Conservation (phyloP, 2,113 vertebrate species). For the Sphyrna mokarran region DNA sequence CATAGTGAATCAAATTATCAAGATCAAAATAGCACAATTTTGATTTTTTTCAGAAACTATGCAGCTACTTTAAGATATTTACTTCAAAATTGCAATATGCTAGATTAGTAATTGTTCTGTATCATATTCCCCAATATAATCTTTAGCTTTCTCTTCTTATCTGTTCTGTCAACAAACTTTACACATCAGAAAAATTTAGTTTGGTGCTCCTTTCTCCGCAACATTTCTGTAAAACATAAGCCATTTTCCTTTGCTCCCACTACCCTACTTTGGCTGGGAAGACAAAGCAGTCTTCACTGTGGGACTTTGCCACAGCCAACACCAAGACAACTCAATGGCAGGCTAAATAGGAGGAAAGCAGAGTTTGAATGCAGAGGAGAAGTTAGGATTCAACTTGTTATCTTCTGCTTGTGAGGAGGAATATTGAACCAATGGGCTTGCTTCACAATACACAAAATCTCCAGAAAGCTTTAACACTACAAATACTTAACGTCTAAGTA, state of each 20-base stretch:
- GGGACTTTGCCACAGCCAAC: background rate
- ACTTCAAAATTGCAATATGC: background rate
- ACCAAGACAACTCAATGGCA: background rate
- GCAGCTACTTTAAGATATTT: background rate
- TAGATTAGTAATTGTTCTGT: background rate
- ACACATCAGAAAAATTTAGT: background rate
- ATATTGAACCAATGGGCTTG: background rate
- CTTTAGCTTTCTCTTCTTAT: background rate
- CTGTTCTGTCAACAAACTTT: background rate
- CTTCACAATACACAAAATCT: background rate
- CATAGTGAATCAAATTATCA: background rate
- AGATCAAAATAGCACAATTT: background rate
- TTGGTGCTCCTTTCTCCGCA: background rate
- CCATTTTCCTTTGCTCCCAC: background rate
- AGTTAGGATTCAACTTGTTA: background rate
- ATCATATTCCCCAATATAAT: background rate
- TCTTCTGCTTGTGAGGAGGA: background rate
- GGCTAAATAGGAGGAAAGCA: background rate
- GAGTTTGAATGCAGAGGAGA: background rate
- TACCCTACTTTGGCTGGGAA: background rate
- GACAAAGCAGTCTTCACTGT: background rate
- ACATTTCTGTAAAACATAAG: background rate
- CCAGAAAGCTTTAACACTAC: background rate
- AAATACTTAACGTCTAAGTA: background rate
- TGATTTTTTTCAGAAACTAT: background rate